Conservation (phyloP, 2,888 invertebrate species). For the Sussaba pulchella region DNA sequence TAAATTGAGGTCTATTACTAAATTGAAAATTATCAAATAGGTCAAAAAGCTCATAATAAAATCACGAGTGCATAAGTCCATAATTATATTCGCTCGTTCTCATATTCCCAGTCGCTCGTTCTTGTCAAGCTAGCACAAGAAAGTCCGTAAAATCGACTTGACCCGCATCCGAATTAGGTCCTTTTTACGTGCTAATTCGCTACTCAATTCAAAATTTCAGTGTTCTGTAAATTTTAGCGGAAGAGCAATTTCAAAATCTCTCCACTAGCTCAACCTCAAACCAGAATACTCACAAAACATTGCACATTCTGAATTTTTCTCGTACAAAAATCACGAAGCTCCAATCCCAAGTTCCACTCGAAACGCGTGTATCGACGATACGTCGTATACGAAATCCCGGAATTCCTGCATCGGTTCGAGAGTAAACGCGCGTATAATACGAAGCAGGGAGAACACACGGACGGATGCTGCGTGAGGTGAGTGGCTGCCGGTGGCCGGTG, state of each 20-base stretch:
- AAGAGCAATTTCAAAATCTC: too few species aligned
- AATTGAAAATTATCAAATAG: neutral
- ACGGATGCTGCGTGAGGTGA: conserved; percentile 15
- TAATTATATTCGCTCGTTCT: neutral
- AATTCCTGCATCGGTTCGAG: neutral
- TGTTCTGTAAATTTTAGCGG: too few species aligned
- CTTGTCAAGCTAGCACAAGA: too few species aligned
- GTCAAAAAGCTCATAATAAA: neutral
- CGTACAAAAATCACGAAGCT: neutral
- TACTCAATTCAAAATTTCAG: too few species aligned
- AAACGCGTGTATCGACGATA: neutral
- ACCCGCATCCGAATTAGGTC: too few species aligned
- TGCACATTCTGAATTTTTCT: too few species aligned
- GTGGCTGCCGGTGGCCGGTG: neutral
- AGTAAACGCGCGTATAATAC: neutral
- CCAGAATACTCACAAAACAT: too few species aligned
- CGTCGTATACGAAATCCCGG: neutral
- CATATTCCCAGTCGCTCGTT: too few species aligned
- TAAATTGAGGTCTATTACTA: too few species aligned
- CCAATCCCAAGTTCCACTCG: conserved; percentile 5
- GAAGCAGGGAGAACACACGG: neutral
- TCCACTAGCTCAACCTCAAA: too few species aligned
- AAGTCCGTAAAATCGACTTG: too few species aligned
- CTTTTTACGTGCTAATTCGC: too few species aligned
- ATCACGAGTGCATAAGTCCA: neutral